Evolutionary conservation across 2,113 vertebrate species (phyloP), one percentile per base, ranked within the genome.

Genomic region (Hemibagrus wyckioides): DNA sequence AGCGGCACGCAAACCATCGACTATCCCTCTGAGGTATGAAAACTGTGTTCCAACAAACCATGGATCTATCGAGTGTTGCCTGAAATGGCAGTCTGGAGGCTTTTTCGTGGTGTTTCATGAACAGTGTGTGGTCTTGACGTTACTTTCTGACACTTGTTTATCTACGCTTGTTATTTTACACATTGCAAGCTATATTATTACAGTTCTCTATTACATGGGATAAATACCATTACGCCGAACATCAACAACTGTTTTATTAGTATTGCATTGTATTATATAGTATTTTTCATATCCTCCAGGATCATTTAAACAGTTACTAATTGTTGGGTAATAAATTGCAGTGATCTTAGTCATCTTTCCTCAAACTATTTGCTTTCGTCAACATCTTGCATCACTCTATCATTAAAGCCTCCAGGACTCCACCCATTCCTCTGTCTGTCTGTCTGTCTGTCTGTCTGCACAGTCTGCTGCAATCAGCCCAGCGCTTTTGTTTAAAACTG

Each of bases 1-100:
- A 88, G 89, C 3, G 67, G 82, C 83, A 85, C 52, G 17, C 86
- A 87, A 85, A 67, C 59, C 80, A 44, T 82, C 50, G 56, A 54
- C 61, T 61, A 56, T 88, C 80, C 67, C 80, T 75, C 86, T 10
- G 69, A 87, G 80, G 19, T 69, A 83, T 76, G 65, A 76, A 76
- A 82, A 87, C 48, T 17, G 76, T 23, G 61, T 44, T 76, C 54
- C 44, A 14, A 82, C 50, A 41, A 71, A 82, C 33, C 59, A 75
- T 67, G 67, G 44, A 63, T 61, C 52, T 61, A 81, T 41, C 25
- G 41, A 73, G 28, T 54, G 71, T 33, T 79, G 36, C 9, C 44
- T 52, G 3, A 39, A 82, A 52, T 14, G 41, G 44, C 41, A 36
- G 28, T 39, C 56, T 25, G 13, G 39, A 59, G 71, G 39, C 33